A percentile compares a stretch with the other conserved stretches of the same genome.
Conservation (phyloP, 1,140 invertebrate species). For the Aleiodes sp. region DNA sequence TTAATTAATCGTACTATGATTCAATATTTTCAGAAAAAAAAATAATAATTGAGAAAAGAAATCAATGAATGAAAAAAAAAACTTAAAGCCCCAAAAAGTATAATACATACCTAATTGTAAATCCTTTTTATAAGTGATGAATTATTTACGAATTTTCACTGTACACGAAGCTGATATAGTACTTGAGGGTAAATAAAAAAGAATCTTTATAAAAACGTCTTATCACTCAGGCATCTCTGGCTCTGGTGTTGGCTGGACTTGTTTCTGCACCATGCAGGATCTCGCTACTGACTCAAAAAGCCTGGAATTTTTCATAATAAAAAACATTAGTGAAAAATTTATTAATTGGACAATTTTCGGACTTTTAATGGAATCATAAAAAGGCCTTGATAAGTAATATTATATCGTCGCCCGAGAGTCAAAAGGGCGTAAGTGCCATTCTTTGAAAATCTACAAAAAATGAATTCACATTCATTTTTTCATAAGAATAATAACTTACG, state of each 20-base stretch:
- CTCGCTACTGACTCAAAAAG: slow-evolving; percentile 93
- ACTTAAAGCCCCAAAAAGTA: slow-evolving; percentile 29
- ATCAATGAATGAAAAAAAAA: slow-evolving; percentile 26
- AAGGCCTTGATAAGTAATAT: too few relatives aligned
- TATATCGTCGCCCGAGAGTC: too few relatives aligned
- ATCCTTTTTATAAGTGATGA: slow-evolving; percentile 64
- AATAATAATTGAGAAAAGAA: not conserved
- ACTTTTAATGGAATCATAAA: too few relatives aligned
- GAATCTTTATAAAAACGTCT: slow-evolving; percentile 29
- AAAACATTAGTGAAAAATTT: not conserved
- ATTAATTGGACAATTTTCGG: too few relatives aligned
- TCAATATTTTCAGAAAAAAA: not conserved
- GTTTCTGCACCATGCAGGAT: slow-evolving; percentile 90
- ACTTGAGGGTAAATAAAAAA: not conserved
- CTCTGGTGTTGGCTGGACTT: slow-evolving; percentile 69
- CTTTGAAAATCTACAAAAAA: too few relatives aligned
- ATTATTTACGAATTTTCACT: slow-evolving; percentile 58
- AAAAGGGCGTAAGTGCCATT: too few relatives aligned
- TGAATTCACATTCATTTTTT: too few relatives aligned
- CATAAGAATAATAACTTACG: too few relatives aligned
- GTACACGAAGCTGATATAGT: slow-evolving; percentile 55
- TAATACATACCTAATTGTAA: slow-evolving; percentile 39
- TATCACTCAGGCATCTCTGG: slow-evolving; percentile 71
- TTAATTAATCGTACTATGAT: not conserved
- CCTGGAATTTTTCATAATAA: slow-evolving; percentile 69